phyloP scores from a whole-genome alignment of 1,140 invertebrate species.

The Zaprionus africanus region DNA sequence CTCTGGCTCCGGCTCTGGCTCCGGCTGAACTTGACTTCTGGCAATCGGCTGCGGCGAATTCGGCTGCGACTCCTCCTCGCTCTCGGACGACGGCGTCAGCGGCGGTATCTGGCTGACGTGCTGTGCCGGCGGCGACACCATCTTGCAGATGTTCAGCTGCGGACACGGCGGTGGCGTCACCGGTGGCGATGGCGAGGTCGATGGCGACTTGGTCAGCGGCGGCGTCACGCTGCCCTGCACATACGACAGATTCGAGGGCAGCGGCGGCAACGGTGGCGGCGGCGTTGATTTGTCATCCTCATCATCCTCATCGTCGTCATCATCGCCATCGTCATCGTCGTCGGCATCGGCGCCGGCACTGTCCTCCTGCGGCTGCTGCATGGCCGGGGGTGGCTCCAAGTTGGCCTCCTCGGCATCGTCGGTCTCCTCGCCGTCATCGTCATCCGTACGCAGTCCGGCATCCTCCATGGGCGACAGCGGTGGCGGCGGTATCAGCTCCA shows the following conservation, averaged over 20 bases:
- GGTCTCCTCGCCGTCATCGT: constrained; percentile 66
- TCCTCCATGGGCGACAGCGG: constrained; percentile 71
- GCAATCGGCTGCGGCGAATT: constrained; percentile 68
- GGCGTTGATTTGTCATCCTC: constrained; percentile 72
- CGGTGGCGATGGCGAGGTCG: constrained; percentile 78
- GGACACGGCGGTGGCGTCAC: constrained; percentile 75
- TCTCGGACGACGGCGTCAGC: constrained; percentile 76
- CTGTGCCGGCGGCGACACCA: constrained; percentile 75
- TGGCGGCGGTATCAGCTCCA: constrained; percentile 74
- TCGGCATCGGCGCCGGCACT: constrained; percentile 16
- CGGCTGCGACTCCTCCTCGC: constrained; percentile 77
- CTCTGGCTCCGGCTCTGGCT: constrained; percentile 30
- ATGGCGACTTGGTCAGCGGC: constrained; percentile 75
- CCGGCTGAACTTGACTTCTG: constrained; percentile 38
- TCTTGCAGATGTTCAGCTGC: constrained; percentile 64
- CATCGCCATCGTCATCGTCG: constrained; percentile 16
- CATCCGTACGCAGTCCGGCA: constrained; percentile 62
- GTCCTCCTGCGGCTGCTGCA: constrained; percentile 29
- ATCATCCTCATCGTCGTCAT: constrained; percentile 34
- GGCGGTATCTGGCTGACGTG: constrained; percentile 70
- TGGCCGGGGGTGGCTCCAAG: constrained; percentile 27
- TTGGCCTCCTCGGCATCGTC: constrained; percentile 57
- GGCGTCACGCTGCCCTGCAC: constrained; percentile 72
- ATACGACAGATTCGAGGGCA: constrained; percentile 78
- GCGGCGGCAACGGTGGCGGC: constrained; percentile 78